Percentiles rank a stretch among this genome's conserved stretches.
Evolutionary conservation across 2,797 vertebrate genomes (phyloP).

Genomic region (Vipera latastei): DNA sequence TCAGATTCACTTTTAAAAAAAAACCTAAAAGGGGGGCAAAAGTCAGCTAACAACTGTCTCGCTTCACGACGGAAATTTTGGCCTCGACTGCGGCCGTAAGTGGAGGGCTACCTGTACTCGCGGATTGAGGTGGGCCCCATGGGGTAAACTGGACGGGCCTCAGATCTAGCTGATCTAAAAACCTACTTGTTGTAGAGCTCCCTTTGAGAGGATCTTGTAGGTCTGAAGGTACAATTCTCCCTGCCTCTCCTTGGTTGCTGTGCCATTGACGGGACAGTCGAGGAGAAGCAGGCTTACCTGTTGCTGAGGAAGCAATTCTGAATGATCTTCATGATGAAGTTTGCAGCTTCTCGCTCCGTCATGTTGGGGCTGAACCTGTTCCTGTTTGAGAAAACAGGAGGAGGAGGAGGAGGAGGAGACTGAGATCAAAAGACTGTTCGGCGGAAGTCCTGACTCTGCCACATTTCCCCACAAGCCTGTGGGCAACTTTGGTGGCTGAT

Average conservation of each 20-base stretch:
- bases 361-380: slow-evolving; percentile 94
- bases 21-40: too few species aligned
- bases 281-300: slow-evolving; percentile 75
- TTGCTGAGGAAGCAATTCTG: slow-evolving; percentile 99
- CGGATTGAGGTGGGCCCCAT: too few species aligned
- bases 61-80: too few species aligned
- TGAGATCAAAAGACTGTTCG: background rate
- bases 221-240: background rate
- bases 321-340: slow-evolving; percentile 96
- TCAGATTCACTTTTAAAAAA: too few species aligned
- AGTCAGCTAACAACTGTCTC: too few species aligned
- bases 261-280: background rate
- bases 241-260: background rate
- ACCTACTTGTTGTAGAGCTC: background rate
- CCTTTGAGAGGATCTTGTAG: background rate
- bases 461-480: background rate
- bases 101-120: too few species aligned
- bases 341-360: slow-evolving; percentile 95
- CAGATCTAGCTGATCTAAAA: background rate
- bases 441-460: too few species aligned
- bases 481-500: too few species aligned
- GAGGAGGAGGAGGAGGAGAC: background rate
- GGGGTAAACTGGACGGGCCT: too few species aligned
- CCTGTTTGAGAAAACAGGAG: slow-evolving; percentile 62
- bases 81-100: too few species aligned